Evolutionary conservation across 2,797 vertebrate species (phyloP), one percentile per base, ranked within the genome.

Genomic region (Rhabdomys pumilio): DNA sequence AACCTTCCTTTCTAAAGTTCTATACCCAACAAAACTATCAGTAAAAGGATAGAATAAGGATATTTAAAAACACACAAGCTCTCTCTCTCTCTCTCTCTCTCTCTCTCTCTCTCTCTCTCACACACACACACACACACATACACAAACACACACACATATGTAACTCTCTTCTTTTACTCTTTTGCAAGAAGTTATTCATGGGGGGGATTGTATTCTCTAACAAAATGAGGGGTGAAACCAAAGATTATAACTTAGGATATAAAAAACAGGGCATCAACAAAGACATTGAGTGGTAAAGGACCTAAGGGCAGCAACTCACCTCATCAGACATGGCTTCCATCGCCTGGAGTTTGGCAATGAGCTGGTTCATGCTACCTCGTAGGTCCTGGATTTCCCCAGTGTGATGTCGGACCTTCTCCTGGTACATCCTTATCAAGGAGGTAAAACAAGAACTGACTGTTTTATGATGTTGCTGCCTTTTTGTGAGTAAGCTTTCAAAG

Each of bases 381-480:
- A 98, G 97, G 88, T 97, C 97, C 90, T 98, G 96, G 94, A 98
- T 98, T 93, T 98, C 97, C 50, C 97, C 97, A 47, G 93, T 80
- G 65, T 97, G 98, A 76, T 96, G 93, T 61, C 80, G 89, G 22
- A 98, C 96, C 81, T 96, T 97, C 88, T 98, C 98, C 94, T 98
- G 98, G 81, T 97, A 98, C 87, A 97, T 61, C 69, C 98, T 98
- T 96, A 53, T 9, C 29, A 85, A 96, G 63, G 82, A 89, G 34
- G 72, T 53, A 93, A 90, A 93, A 89, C 47, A 81, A 34, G 41
- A 53, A 87, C 5, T 2, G 4, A 80, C 38, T 75, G 77, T 31
- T 67, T 84, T 81, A 41, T 83, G 44, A 55, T 55, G 44, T n/a
- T 86, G 44, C 57, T n/a, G 44, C 50, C 19, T 38, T 63, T 91